phyloP scores from a whole-genome alignment of 2,797 vertebrate species.

The Bryconaethiops microstoma region DNA sequence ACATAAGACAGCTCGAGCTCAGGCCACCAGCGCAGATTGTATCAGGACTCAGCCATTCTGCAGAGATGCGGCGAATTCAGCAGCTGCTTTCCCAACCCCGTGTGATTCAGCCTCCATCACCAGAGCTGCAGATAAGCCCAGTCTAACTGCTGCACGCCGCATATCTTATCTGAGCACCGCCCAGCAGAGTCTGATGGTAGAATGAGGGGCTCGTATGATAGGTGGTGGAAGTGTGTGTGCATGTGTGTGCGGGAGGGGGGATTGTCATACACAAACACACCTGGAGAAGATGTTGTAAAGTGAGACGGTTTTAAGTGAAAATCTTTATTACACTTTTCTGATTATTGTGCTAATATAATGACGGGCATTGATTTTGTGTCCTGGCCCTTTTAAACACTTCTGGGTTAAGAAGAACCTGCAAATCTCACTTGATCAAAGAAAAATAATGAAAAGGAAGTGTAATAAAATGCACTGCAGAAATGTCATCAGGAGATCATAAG shows the following conservation, averaged over 20 bases:
- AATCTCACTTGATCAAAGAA: background rate
- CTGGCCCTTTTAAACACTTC: background rate
- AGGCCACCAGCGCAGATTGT: slow-evolving; percentile 73
- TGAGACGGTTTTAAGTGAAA: slow-evolving; percentile 72
- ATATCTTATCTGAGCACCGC: slow-evolving; percentile 75
- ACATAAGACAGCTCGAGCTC: slow-evolving; percentile 83
- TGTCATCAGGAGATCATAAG: no score
- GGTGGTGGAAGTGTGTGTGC: slow-evolving; percentile 22
- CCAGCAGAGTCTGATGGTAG: slow-evolving; percentile 69
- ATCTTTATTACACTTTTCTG: slow-evolving; percentile 69
- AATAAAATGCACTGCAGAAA: background rate
- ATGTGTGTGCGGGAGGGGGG: slow-evolving; percentile 53
- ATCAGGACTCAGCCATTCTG: slow-evolving; percentile 81
- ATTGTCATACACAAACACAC: slow-evolving; percentile 76
- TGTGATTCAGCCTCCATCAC: slow-evolving; percentile 68
- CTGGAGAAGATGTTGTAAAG: slow-evolving; percentile 79
- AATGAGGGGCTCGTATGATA: background rate
- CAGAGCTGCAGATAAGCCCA: slow-evolving; percentile 68
- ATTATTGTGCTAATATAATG: background rate
- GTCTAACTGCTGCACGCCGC: slow-evolving; percentile 68
- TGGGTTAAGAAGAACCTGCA: background rate
- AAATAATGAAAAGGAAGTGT: background rate
- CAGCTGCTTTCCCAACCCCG: slow-evolving; percentile 73
- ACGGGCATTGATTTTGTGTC: background rate
- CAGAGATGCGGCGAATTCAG: slow-evolving; percentile 68